Evolutionary conservation across 2,113 vertebrate species (phyloP), one percentile per base, ranked within the genome.

Genomic region (Turdus rufiventris): DNA sequence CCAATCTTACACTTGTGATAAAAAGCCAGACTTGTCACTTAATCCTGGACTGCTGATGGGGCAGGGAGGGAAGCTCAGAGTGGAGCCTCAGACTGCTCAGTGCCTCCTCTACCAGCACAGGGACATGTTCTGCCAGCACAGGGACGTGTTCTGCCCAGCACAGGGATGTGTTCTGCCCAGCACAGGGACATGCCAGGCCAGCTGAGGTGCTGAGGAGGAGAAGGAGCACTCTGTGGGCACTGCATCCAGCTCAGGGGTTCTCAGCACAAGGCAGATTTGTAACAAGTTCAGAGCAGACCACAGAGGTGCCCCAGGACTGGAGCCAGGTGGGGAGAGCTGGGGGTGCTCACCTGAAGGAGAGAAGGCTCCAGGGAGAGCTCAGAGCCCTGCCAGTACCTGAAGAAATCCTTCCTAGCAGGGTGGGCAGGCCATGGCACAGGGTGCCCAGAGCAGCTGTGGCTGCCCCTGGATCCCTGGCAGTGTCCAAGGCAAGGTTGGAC

Each of bases 21-120:
- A 84, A 93, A 93, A 95, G 34, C 36, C 88, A 91, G 65, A 29
- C 53, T 54, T 91, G 83, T 47, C 72, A 48, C 74, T 85, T 89
- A 73, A 92, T 90, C 80, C 83, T 18, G 43, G 40, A 5, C 57
- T 61, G 85, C 54, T 79, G 19, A 43, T 40, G 28, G 8, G 58
- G 70, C 62, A 66, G 75, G 71, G 57, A 36, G 70, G 76, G 72
- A 50, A 51, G 12, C 5, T 4, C 38, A 63, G 85, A 66, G 73
- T 0, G 9, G 62, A 48, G 40, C 6, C 38, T 13, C 70, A 2
- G 0, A 25, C 33, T 43, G 68, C 62, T 50, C 47, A 0, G 24
- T 12, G 56, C 2, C 54, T 42, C 36, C 45, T 67, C 25, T 9
- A 7, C 38, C 4, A 8, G 71, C 73, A 36, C 33, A 4, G 23